Conservation (phyloP, 2,888 invertebrate genomes). For the Ecliptopera silaceata region DNA sequence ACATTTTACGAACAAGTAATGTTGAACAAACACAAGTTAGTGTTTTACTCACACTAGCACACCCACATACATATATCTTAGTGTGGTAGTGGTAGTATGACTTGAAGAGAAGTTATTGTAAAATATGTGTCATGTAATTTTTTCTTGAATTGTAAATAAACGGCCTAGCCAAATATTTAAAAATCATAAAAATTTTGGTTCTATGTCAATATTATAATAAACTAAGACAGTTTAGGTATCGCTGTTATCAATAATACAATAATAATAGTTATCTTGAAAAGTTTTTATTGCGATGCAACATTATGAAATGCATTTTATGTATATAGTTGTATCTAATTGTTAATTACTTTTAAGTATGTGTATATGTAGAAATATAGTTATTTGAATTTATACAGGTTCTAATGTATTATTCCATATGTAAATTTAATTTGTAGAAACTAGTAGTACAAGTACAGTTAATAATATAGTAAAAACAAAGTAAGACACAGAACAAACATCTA, state of each 20-base stretch:
- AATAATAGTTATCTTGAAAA: constrained; percentile 11
- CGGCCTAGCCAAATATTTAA: background rate
- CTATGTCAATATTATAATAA: background rate
- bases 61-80: too few relatives aligned
- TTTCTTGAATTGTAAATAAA: background rate
- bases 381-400: constrained; percentile 11
- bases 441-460: too few relatives aligned
- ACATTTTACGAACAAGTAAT: too few relatives aligned
- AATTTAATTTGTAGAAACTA: background rate
- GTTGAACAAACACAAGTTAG: too few relatives aligned
- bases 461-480: too few relatives aligned
- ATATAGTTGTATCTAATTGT: constrained; percentile 34
- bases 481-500: too few relatives aligned
- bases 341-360: constrained; percentile 31
- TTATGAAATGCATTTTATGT: constrained; percentile 32
- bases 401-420: background rate
- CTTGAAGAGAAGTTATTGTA: too few relatives aligned
- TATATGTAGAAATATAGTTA: constrained; percentile 33
- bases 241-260: background rate
- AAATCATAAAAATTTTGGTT: background rate
- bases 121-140: too few relatives aligned
- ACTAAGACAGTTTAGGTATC: background rate
- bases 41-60: too few relatives aligned
- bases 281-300: constrained; percentile 30
- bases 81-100: too few relatives aligned